Evolutionary conservation across 2,113 vertebrate species (phyloP).

Genomic region (Ceyx melanurus): DNA sequence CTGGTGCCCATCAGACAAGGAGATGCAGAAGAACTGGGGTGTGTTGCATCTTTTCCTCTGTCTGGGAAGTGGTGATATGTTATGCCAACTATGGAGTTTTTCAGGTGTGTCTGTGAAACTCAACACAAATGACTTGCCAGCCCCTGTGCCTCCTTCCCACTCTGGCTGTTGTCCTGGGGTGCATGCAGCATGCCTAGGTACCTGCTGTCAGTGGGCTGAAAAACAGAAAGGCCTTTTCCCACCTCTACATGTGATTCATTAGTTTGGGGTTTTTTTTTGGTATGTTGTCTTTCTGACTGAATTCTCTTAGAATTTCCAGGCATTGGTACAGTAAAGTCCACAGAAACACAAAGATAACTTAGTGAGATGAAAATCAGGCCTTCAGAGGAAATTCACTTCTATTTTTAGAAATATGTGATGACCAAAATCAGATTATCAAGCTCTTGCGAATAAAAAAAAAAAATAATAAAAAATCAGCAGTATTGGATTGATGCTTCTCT

Average conservation of each 20-base stretch:
- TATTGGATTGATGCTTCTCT: neutral
- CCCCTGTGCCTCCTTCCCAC: neutral
- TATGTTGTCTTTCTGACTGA: neutral
- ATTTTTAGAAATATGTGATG: neutral
- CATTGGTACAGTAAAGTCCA: neutral
- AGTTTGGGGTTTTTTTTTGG: neutral
- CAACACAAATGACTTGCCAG: neutral
- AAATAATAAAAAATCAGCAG: neutral
- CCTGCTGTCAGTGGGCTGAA: neutral
- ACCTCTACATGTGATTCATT: fast-evolving
- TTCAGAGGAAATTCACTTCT: neutral
- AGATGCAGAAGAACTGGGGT: neutral
- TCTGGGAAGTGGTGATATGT: neutral
- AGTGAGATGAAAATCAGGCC: neutral
- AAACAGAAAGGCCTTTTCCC: neutral
- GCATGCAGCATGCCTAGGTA: fast-evolving
- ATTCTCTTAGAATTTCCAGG: neutral
- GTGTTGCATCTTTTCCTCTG: neutral
- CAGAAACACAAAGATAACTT: neutral
- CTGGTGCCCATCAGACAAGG: neutral
- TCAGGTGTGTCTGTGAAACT: neutral
- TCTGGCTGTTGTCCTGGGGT: neutral
- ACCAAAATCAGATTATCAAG: constrained; percentile 1
- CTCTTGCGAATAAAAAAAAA: neutral
- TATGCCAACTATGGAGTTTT: neutral